A percentile compares a stretch with the other conserved stretches of the same genome.
Evolutionary conservation across 2,113 vertebrate genomes (phyloP).

Genomic region (Eulacestoma nigropectus): DNA sequence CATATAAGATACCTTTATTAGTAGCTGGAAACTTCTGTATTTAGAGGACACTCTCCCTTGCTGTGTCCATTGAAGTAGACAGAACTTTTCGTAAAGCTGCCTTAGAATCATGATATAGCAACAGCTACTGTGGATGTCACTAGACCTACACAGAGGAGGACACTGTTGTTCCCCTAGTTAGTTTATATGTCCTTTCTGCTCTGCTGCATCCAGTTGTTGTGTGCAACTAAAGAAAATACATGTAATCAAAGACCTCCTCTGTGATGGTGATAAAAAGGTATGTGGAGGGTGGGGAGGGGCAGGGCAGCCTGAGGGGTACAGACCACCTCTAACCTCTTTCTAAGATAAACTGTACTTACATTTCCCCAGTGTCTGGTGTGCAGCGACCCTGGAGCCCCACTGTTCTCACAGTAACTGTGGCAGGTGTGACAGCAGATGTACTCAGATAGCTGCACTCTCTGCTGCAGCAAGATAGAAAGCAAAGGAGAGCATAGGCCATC

Average conservation of each 20-base stretch:
- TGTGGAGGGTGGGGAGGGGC: not conserved
- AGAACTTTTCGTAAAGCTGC: not conserved
- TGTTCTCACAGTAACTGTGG: not conserved
- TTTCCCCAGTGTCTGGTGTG: not conserved
- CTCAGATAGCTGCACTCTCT: not conserved
- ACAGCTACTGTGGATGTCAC: not conserved
- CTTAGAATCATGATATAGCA: not conserved
- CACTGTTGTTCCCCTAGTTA: not conserved
- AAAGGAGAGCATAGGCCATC: not conserved
- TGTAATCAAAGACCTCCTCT: not conserved
- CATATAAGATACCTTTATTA: not conserved
- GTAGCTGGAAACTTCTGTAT: not conserved
- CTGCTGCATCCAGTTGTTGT: not conserved
- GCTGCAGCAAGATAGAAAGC: not conserved
- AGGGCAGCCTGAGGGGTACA: not conserved
- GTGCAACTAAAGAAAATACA: not conserved
- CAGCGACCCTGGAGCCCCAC: not conserved
- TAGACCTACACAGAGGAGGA: not conserved
- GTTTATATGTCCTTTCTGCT: not conserved
- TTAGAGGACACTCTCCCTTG: not conserved
- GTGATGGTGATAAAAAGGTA: not conserved
- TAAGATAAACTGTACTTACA: not conserved
- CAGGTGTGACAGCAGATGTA: not conserved
- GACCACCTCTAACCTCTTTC: not conserved
- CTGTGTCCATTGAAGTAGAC: not conserved